Evolutionary conservation across 2,888 invertebrate species (phyloP).

Genomic region (Acanthacorydalis orientalis): DNA sequence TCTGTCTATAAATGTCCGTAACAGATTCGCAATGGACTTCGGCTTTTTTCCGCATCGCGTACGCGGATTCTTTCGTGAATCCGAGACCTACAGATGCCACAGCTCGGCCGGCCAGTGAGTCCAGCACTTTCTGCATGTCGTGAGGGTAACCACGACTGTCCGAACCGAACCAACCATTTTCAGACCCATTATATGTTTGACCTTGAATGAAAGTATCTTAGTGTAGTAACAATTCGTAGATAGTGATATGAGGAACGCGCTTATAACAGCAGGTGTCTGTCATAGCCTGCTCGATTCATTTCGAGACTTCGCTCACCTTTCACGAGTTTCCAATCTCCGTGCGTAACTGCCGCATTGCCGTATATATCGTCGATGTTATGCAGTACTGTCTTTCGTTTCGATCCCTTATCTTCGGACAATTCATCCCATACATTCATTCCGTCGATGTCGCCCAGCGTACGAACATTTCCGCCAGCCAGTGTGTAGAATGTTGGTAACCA

Average conservation of each 20-base stretch:
- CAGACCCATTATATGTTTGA: constrained; percentile 50
- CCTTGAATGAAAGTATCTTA: constrained; percentile 30
- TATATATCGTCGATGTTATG: constrained; percentile 79
- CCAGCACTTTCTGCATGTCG: constrained; percentile 36
- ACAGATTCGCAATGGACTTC: constrained; percentile 33
- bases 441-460: constrained; percentile 34
- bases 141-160: constrained; percentile 36
- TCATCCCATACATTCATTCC: constrained; percentile 62
- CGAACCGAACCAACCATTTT: constrained; percentile 74
- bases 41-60: constrained; percentile 29
- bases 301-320: constrained; percentile 50
- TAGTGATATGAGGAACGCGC: too few relatives aligned
- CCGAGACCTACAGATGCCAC: constrained; percentile 32
- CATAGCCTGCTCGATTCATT: too few relatives aligned
- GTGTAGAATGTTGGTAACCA: constrained; percentile 74
- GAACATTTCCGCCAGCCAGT: constrained; percentile 45
- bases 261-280: too few relatives aligned
- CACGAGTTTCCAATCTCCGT: constrained; percentile 60
- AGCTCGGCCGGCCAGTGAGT: constrained; percentile 36
- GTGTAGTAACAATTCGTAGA: too few relatives aligned
- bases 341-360: constrained; percentile 50
- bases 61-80: constrained; percentile 30
- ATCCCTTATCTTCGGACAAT: constrained; percentile 40
- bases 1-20: constrained; percentile 17
- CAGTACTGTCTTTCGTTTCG: constrained; percentile 46